Conservation (phyloP, 2,888 invertebrate species). For the Eugnorisma glareosa region DNA sequence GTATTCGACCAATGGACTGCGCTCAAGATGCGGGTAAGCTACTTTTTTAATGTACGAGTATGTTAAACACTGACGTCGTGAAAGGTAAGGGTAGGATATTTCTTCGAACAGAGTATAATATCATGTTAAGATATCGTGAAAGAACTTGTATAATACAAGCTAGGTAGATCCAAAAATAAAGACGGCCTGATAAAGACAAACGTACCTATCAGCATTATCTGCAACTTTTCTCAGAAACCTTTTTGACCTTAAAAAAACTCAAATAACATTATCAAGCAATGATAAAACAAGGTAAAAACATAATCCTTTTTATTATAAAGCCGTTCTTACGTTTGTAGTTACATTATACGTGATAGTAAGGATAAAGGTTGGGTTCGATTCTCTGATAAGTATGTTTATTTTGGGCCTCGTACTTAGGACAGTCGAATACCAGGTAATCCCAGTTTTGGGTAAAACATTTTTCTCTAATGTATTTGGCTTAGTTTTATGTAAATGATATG, state of each 20-base stretch:
- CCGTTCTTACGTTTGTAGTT: slow-evolving; percentile 57
- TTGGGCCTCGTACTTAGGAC: slow-evolving; percentile 61
- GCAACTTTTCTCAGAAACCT: slow-evolving; percentile 30
- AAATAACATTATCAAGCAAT: slow-evolving; percentile 52
- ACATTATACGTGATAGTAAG: slow-evolving; percentile 53
- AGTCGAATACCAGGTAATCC: slow-evolving; percentile 68
- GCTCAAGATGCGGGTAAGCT: not conserved
- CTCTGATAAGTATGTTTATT: slow-evolving; percentile 70
- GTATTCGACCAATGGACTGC: no score
- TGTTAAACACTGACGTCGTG: not conserved
- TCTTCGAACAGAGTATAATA: not conserved
- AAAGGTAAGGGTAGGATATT: not conserved
- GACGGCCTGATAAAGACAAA: slow-evolving; percentile 1
- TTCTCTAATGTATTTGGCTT: slow-evolving; percentile 48
- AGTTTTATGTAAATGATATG: slow-evolving; percentile 43
- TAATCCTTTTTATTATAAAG: slow-evolving; percentile 62
- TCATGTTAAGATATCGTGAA: not conserved
- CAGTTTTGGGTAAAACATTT: slow-evolving; percentile 61
- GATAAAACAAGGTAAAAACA: slow-evolving; percentile 56
- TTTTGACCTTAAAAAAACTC: slow-evolving; percentile 35
- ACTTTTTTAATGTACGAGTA: not conserved
- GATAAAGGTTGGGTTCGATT: slow-evolving; percentile 58
- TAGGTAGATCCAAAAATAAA: slow-evolving; percentile 9
- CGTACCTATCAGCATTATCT: slow-evolving; percentile 20
- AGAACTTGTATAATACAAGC: not conserved